Conservation (phyloP, 2,888 invertebrate genomes). For the Empis livida region DNA sequence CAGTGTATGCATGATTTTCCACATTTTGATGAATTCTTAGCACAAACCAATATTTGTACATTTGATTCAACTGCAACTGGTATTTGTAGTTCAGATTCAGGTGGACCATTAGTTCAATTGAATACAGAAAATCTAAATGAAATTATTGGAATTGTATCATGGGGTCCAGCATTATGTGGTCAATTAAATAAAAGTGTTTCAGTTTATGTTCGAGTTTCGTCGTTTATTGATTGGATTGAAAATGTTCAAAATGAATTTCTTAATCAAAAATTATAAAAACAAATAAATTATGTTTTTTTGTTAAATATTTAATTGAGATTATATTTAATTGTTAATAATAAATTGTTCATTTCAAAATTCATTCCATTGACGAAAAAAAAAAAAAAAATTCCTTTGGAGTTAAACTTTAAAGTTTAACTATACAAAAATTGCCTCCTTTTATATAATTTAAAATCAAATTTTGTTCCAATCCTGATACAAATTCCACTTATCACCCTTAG, state of each 20-base stretch:
- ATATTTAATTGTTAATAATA: too few relatives aligned
- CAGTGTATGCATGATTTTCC: slow-evolving; percentile 1
- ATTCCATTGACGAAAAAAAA: too few relatives aligned
- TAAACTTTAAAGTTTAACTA: too few relatives aligned
- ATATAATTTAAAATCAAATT: too few relatives aligned
- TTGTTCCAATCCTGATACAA: too few relatives aligned
- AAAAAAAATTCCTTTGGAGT: too few relatives aligned
- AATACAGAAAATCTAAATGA: neutral
- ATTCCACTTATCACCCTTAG: too few relatives aligned
- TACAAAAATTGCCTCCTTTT: too few relatives aligned
- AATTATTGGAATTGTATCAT: slow-evolving; percentile 29
- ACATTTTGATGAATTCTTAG: neutral
- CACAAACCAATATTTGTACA: slow-evolving; percentile 7
- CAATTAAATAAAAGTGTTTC: slow-evolving; percentile 17
- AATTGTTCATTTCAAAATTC: too few relatives aligned
- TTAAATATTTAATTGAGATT: too few relatives aligned
- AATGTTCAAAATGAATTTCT: slow-evolving; percentile 1
- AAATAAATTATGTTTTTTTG: too few relatives aligned
- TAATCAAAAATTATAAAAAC: neutral
- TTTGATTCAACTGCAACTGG: neutral
- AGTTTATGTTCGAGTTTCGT: slow-evolving; percentile 28
- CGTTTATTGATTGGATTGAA: slow-evolving; percentile 21
- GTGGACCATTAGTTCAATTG: slow-evolving; percentile 4
- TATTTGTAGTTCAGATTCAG: slow-evolving; percentile 6
- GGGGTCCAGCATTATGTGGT: slow-evolving; percentile 27